Conservation (phyloP, 2,113 vertebrate species). For the Hyperopisus bebe region DNA sequence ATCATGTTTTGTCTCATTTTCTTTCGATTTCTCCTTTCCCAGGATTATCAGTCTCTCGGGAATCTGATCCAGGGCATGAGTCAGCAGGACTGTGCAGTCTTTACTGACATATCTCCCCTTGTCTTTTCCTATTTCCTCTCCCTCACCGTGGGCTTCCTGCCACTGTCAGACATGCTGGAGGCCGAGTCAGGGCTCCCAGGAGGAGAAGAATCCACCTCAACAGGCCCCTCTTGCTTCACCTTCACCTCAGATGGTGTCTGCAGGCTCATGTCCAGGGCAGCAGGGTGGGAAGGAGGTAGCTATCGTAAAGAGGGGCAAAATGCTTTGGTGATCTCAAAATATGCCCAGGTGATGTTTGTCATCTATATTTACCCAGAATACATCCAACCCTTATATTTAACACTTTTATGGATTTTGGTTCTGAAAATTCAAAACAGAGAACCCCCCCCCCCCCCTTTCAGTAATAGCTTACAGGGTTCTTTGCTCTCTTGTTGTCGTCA, state of each 20-base stretch:
- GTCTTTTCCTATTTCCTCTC: constrained; percentile 41
- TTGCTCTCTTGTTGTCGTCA: constrained; percentile 80
- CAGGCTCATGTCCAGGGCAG: constrained; percentile 55
- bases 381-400: not conserved
- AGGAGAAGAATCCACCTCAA: constrained; percentile 85
- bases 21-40: not conserved
- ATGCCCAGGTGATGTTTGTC: not conserved
- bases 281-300: constrained; percentile 52
- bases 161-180: constrained; percentile 57
- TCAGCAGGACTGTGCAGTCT: not conserved
- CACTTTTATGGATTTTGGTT: not conserved
- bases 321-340: not conserved
- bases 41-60: not conserved
- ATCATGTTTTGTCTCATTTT: not conserved
- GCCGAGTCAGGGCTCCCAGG: constrained; percentile 73
- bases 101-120: not conserved
- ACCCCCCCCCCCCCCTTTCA: not conserved
- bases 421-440: not conserved
- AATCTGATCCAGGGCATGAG: not conserved
- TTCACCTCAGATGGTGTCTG: constrained; percentile 78
- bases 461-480: constrained; percentile 56
- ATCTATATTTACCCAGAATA: not conserved
- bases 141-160: constrained; percentile 41
- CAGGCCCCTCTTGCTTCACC: constrained; percentile 83
- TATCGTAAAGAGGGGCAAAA: constrained; percentile 23